Evolutionary conservation across 2,888 invertebrate species (phyloP).

Genomic region (Serrognathus titanus): DNA sequence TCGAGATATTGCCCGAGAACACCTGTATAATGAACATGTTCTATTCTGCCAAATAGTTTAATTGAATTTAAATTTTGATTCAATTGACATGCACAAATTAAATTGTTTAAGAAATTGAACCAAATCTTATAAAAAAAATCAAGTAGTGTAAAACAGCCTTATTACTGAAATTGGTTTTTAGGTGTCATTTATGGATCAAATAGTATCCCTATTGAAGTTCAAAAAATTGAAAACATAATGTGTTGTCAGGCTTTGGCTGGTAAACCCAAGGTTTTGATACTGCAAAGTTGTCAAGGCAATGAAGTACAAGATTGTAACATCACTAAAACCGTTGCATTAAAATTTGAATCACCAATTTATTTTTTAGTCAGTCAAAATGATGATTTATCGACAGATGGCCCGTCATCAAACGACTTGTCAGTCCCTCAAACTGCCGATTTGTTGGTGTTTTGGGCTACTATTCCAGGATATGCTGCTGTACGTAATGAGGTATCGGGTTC

Average conservation of each 20-base stretch:
- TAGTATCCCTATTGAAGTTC: constrained; percentile 49
- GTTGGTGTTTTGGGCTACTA: constrained; percentile 41
- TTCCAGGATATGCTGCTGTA: constrained; percentile 42
- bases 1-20: too few species aligned
- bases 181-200: constrained; percentile 53
- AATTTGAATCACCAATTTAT: constrained; percentile 10
- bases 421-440: constrained; percentile 35
- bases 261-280: constrained; percentile 56
- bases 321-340: constrained; percentile 5
- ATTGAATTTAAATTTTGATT: too few species aligned
- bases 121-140: too few species aligned
- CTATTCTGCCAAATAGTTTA: too few species aligned
- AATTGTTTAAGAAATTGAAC: too few species aligned
- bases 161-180: constrained; percentile 23
- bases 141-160: too few species aligned
- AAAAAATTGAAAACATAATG: constrained; percentile 46
- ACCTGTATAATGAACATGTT: too few species aligned
- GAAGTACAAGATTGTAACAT: constrained; percentile 35
- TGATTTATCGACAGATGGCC: constrained; percentile 18
- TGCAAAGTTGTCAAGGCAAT: constrained; percentile 58
- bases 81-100: too few species aligned
- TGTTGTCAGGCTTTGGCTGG: constrained; percentile 42
- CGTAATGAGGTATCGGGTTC: constrained; percentile 37
- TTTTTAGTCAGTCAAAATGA: constrained; percentile 24
- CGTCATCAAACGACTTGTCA: constrained; percentile 1